Evolutionary conservation across 2,797 vertebrate genomes (phyloP).

Genomic region (Cyprinodon diabolis): DNA sequence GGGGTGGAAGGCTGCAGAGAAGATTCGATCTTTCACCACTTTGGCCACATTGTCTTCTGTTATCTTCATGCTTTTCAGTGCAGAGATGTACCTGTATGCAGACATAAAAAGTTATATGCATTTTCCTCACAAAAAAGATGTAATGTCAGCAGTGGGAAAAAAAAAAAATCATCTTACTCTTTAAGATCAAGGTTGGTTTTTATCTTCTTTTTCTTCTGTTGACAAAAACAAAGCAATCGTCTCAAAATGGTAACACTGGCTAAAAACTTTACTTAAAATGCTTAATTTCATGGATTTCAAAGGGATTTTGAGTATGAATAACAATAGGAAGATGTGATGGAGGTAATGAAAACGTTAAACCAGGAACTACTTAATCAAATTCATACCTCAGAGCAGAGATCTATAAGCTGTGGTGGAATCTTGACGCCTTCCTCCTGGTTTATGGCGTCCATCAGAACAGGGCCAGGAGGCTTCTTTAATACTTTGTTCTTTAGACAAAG

Average conservation of each 20-base stretch:
- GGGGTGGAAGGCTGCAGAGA: constrained; percentile 87
- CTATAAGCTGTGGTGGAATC: constrained; percentile 70
- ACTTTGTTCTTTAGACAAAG: constrained; percentile 12
- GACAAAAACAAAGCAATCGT: constrained; percentile 4
- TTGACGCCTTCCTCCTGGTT: constrained; percentile 61
- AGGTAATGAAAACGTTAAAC: neutral
- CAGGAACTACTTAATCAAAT: neutral
- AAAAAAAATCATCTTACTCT: constrained; percentile 55
- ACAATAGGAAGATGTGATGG: neutral
- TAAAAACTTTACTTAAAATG: neutral
- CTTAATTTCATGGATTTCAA: neutral
- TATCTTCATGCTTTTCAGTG: constrained; percentile 80
- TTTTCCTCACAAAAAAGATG: neutral
- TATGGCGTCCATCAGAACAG: constrained; percentile 81
- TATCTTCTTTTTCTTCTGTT: constrained; percentile 43
- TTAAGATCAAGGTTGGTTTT: constrained; percentile 49
- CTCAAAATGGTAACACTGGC: neutral
- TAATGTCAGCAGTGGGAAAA: neutral
- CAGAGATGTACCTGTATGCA: constrained; percentile 78
- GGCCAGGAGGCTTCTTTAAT: constrained; percentile 72
- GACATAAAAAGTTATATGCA: constrained; percentile 2
- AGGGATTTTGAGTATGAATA: neutral
- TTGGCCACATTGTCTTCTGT: constrained; percentile 75
- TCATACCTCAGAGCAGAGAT: constrained; percentile 80
- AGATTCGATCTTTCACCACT: constrained; percentile 81